phyloP scores from a whole-genome alignment of 2,797 vertebrate species.

The Cyclopterus lumpus region DNA sequence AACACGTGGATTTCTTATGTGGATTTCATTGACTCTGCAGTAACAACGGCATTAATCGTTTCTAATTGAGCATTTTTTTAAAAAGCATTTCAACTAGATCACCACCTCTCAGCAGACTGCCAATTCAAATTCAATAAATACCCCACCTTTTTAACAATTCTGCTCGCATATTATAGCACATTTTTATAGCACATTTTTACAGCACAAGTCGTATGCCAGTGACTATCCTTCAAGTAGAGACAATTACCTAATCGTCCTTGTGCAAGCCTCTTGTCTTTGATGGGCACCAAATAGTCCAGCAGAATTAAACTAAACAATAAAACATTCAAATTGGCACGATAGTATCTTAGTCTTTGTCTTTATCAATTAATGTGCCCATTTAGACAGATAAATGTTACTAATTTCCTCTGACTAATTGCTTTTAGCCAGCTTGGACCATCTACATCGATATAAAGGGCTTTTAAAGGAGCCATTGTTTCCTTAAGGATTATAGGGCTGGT shows the following conservation, averaged over 20 bases:
- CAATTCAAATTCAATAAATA: constrained; percentile 19
- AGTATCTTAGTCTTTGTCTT: constrained; percentile 41
- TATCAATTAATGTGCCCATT: constrained; percentile 29
- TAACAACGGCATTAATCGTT: constrained; percentile 9
- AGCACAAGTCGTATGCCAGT: not conserved
- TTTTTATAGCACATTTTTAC: constrained; percentile 6
- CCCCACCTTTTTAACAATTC: not conserved
- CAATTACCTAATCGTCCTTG: not conserved
- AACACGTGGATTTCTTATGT: not conserved
- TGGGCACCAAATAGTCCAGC: not conserved
- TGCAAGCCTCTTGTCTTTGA: constrained; percentile 20
- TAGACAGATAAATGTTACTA: constrained; percentile 30
- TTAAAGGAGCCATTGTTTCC: constrained; percentile 48
- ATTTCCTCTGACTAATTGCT: constrained; percentile 52
- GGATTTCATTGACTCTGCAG: not conserved
- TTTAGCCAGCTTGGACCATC: constrained; percentile 42
- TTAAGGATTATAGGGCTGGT: constrained; percentile 48
- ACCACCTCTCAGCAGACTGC: not conserved
- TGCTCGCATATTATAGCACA: constrained; percentile 2
- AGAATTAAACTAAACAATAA: constrained; percentile 46
- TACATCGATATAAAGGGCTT: constrained; percentile 54
- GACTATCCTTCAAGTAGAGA: not conserved
- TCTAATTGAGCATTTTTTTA: constrained; percentile 18
- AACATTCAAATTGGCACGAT: constrained; percentile 28
- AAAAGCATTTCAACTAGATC: constrained; percentile 18